Evolutionary conservation across 2,113 vertebrate species (phyloP).

Genomic region (Numida meleagris): DNA sequence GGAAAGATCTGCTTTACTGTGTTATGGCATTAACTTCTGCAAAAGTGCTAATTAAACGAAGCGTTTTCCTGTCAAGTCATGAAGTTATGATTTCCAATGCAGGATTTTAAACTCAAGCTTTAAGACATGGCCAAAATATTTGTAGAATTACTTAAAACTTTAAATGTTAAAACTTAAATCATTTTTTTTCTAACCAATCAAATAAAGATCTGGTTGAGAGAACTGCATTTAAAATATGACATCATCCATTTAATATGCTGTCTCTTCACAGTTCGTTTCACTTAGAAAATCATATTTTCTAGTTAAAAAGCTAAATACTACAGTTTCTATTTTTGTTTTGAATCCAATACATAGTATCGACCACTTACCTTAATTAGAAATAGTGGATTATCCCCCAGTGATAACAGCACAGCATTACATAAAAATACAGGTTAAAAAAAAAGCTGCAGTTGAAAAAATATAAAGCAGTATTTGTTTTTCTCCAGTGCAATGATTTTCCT

Average conservation of each 20-base stretch:
- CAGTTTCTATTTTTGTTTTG: background rate
- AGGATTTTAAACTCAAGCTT: background rate
- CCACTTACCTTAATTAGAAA: background rate
- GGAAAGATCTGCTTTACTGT: background rate
- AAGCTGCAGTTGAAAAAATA: background rate
- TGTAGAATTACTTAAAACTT: too few species aligned
- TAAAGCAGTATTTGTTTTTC: background rate
- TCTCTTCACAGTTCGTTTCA: background rate
- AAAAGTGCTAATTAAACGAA: background rate
- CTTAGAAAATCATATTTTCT: conserved; percentile 18
- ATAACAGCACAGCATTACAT: background rate
- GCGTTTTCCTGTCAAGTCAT: background rate
- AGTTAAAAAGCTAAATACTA: background rate
- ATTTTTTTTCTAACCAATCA: background rate
- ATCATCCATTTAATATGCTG: background rate
- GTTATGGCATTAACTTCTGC: background rate
- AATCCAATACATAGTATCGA: background rate
- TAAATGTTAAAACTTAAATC: too few species aligned
- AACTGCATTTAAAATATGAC: background rate
- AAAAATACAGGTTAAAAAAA: background rate
- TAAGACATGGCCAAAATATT: background rate
- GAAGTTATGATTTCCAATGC: background rate
- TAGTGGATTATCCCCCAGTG: background rate
- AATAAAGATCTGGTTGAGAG: background rate
- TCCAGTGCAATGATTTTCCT: background rate